Base-by-base conservation (phyloP, 2,888 invertebrate genomes). In the Palloptera scutellata region DNA sequence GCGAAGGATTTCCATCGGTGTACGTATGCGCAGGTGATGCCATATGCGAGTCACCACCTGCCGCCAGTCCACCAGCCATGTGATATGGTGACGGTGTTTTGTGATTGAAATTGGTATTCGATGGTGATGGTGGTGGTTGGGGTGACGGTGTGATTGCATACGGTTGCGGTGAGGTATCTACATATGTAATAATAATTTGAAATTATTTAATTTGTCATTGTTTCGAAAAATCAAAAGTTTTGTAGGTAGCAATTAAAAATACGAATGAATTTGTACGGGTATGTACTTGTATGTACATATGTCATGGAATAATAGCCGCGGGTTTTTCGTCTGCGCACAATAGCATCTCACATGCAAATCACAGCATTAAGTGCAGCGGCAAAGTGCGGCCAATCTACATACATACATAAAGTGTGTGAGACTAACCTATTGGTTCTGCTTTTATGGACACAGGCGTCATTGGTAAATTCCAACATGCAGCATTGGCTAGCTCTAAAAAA, bases 71-170 rank as follows among this genome's bases (percentile, higher is more conserved):
- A 57, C 64, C 54, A 43, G 74, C 73, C 73, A 82, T 77, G 51
- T 77, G 81, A 64, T 82, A 84, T 15, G 84, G 83, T 41, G 83
- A 83, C 64, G 83, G 81, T 30, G 81, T 80, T 74, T 83, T 83
- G 67, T 79, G 80, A 61, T 76, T n/a, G n/a, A n/a, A 80, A 70
- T 83, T 82, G 20, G 77, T 79, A 74, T 77, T 80, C 19, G 79
- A 74, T 12, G 84, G 83, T n/a, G 85, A 84, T 45, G 81, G 67
- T 12, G 85, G 84, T 75, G 85, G 84, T 75, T 84, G 84, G 1
- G 85, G 84, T 5, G 85, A 85, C 41, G 85, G 84, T 53, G 83
- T 83, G 64, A 81, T 73, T 68, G 83, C 82, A 72, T 80, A 82
- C 10, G 83, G 77, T 64, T 82, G 80, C 5, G 84, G 85, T 68